A percentile compares a stretch with the other conserved stretches of the same genome.
Conservation (phyloP, 2,888 invertebrate genomes). For the Augochlorella aurata region DNA sequence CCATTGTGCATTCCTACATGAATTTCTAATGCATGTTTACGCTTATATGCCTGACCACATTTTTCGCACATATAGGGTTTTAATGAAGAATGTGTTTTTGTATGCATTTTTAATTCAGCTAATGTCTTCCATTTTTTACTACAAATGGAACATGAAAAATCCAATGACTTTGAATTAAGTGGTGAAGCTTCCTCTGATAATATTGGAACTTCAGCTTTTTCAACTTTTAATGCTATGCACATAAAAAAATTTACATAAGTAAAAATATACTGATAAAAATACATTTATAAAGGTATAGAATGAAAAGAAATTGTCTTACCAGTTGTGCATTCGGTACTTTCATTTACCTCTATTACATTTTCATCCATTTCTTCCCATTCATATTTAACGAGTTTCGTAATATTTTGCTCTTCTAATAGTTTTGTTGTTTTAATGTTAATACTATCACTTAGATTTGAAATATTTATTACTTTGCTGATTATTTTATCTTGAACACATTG, state of each 20-base stretch:
- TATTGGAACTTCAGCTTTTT: slow-evolving; percentile 21
- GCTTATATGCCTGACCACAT: slow-evolving; percentile 86
- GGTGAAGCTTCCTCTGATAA: slow-evolving; percentile 63
- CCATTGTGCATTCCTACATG: slow-evolving; percentile 85
- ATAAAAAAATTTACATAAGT: slow-evolving; percentile 6
- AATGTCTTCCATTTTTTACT: slow-evolving; percentile 70
- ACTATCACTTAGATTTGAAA: slow-evolving; percentile 13
- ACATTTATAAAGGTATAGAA: background rate
- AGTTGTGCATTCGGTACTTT: slow-evolving; percentile 20
- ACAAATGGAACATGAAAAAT: slow-evolving; percentile 71
- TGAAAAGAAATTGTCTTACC: slow-evolving; percentile 32
- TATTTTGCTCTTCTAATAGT: slow-evolving; percentile 13
- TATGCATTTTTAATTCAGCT: slow-evolving; percentile 69
- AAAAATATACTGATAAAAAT: background rate
- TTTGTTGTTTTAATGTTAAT: slow-evolving; percentile 23
- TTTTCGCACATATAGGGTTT: slow-evolving; percentile 82
- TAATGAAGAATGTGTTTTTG: slow-evolving; percentile 71
- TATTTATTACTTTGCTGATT: slow-evolving; percentile 17
- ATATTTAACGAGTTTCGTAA: slow-evolving; percentile 4
- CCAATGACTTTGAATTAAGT: slow-evolving; percentile 62
- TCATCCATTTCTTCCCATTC: slow-evolving; percentile 37
- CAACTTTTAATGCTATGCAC: slow-evolving; percentile 9
- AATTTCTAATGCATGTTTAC: slow-evolving; percentile 85
- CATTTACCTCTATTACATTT: slow-evolving; percentile 25
- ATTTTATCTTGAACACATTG: slow-evolving; percentile 28